Conservation (phyloP, 2,888 invertebrate genomes). For the Neoascia interrupta region DNA sequence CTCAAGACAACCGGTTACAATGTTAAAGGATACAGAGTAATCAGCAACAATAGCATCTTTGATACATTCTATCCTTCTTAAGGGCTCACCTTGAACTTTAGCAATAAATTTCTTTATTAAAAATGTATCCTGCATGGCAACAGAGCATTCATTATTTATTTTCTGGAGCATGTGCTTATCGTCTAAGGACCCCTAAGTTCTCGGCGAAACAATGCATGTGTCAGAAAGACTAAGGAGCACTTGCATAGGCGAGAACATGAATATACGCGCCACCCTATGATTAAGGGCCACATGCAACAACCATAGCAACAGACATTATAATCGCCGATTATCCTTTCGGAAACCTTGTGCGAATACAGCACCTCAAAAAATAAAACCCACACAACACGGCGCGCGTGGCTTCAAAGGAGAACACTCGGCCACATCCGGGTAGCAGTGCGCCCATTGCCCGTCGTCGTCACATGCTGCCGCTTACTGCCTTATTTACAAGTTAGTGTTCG, state of each 20-base stretch:
- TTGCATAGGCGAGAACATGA: no score
- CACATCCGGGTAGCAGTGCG: not conserved
- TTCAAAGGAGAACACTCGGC: constrained; percentile 3
- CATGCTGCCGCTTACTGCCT: not conserved
- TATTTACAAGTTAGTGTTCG: not conserved
- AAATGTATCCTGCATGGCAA: not conserved
- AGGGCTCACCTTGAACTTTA: constrained; percentile 3
- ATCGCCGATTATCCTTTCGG: constrained; percentile 19
- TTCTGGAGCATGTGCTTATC: no score
- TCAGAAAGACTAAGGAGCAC: no score
- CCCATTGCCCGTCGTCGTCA: no score
- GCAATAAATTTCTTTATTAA: constrained; percentile 25
- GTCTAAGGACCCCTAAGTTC: no score
- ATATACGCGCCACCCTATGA: no score
- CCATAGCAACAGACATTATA: constrained; percentile 30
- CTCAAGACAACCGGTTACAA: not conserved
- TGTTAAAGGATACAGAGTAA: no score
- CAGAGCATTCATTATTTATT: not conserved
- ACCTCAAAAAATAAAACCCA: no score
- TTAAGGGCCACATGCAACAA: constrained; percentile 17
- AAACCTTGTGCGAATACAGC: constrained; percentile 16
- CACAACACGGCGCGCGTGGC: not conserved
- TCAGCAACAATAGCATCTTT: no score
- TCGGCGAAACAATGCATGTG: no score
- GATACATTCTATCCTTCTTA: constrained; percentile 9